Percentiles rank a stretch among this genome's conserved stretches.
Evolutionary conservation across 2,888 invertebrate genomes (phyloP).

Genomic region (Epinotia nisella): DNA sequence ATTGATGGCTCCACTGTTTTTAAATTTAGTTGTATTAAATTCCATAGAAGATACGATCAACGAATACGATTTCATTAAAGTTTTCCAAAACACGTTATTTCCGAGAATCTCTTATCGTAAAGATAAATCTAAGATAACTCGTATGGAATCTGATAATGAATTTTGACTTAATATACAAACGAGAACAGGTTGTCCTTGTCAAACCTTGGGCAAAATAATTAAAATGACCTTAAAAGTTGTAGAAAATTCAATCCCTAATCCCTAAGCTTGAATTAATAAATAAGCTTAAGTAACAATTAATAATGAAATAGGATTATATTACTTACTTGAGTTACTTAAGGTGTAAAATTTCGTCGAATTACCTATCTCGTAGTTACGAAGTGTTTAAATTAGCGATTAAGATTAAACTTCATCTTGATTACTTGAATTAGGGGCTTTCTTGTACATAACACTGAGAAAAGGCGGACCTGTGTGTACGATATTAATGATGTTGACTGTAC

Average conservation of each 20-base stretch:
- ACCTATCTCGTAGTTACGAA: neutral
- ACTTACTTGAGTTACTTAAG: neutral
- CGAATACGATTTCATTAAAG: too few relatives aligned
- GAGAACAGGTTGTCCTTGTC: slow-evolving; percentile 7
- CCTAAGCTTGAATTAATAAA: neutral
- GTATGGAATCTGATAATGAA: slow-evolving; percentile 1
- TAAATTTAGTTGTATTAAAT: too few relatives aligned
- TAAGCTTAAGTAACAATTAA: neutral
- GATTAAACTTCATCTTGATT: too few relatives aligned
- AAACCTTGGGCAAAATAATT: neutral
- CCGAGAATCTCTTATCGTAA: neutral
- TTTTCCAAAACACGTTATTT: neutral
- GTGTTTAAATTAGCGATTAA: neutral
- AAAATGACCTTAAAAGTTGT: neutral
- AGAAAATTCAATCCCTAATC: neutral
- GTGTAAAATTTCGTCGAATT: neutral
- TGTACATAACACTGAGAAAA: too few relatives aligned
- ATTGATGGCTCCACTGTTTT: too few relatives aligned
- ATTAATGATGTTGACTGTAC: neutral
- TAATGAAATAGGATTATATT: neutral
- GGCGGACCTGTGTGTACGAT: too few relatives aligned
- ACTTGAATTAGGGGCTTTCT: too few relatives aligned
- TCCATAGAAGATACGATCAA: too few relatives aligned
- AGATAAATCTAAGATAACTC: neutral
- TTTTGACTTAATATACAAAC: slow-evolving; percentile 1